Percentiles rank a stretch among this genome's conserved stretches.
phyloP scores from a whole-genome alignment of 1,140 invertebrate genomes.

The Drosophila nasuta region DNA sequence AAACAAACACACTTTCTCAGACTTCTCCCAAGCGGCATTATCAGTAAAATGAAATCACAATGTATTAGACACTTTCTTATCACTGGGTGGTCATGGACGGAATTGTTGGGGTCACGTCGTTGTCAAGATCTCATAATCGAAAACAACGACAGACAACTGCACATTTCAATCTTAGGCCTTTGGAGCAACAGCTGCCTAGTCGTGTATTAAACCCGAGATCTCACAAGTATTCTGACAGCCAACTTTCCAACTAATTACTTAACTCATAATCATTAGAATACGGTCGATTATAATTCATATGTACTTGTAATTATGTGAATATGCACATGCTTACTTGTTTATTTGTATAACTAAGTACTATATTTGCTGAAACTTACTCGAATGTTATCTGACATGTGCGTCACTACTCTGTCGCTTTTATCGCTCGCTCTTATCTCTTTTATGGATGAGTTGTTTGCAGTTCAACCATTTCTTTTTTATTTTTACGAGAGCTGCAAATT shows the following conservation, averaged over 20 bases:
- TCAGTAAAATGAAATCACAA: slow-evolving; percentile 22
- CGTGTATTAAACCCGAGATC: slow-evolving; percentile 84
- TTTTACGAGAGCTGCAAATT: slow-evolving; percentile 62
- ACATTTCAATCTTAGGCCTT: slow-evolving; percentile 36
- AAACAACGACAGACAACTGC: slow-evolving; percentile 84
- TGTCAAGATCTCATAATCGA: slow-evolving; percentile 84
- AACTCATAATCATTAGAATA: not conserved
- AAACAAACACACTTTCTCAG: slow-evolving; percentile 82
- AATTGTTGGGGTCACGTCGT: slow-evolving; percentile 52
- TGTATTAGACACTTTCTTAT: slow-evolving; percentile 24
- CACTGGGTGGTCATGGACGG: slow-evolving; percentile 24
- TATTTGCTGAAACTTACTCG: slow-evolving; percentile 7
- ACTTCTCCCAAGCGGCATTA: slow-evolving; percentile 36
- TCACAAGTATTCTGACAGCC: slow-evolving; percentile 53
- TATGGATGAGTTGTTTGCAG: slow-evolving; percentile 58
- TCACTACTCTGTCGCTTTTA: slow-evolving; percentile 65
- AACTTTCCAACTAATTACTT: slow-evolving; percentile 27
- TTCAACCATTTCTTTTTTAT: slow-evolving; percentile 6
- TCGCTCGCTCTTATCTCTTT: slow-evolving; percentile 68
- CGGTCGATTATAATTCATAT: slow-evolving; percentile 1
- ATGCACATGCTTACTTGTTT: slow-evolving; percentile 8
- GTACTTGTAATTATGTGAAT: slow-evolving; percentile 15
- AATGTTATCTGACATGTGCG: slow-evolving; percentile 53
- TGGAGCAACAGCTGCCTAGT: slow-evolving; percentile 75
- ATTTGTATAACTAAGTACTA: not conserved